Base-by-base conservation (phyloP, 2,888 invertebrate species). In the Epinotia bilunana region DNA sequence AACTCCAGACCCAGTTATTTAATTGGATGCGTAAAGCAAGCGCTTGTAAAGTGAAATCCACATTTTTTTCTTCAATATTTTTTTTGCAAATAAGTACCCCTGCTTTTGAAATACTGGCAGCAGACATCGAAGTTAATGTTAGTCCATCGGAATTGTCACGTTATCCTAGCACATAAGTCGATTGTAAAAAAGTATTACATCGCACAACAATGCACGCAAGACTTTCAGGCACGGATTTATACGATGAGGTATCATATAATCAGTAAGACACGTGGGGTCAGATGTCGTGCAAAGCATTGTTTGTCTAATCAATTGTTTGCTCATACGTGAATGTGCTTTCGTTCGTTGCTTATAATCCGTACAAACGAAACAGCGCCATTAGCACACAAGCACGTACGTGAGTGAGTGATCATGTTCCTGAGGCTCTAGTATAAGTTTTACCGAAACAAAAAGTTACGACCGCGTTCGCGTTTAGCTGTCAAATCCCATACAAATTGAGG, bases 271-370 rank as follows among this genome's bases (percentile, higher is more conserved):
- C 20, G 33, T n/a, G 61, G 61, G 33, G 61, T 33, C 61, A 61
- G 28, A 61, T 61, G 33, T 61, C 33, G 60, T n/a, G 28, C 61
- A 33, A 61, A 33, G 61, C 61, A 61, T 61, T 61, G 61, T 61
- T 61, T 33, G 61, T 23, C 33, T 61, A 61, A 28, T 33, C 16
- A 60, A 60, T 7, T 28, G 33, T 33, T 28, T 12, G 33, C 61
- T 16, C 33, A 61, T 33, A 28, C 28, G 16, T 16, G 49, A 16
- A 61, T 61, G n/a, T 58, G 9, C 58, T 33, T 61, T 33, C 9
- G 16, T 61, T 61, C 1, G 39, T 61, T 33, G 6, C 33, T 16
- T 33, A 61, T 61, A 28, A n/a, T 33, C 13, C 33, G n/a, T 16
- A 33, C n/a, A 28, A 60, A 28, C 23, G 20, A 60, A 16, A 60